Base-by-base conservation (phyloP, 2,113 vertebrate genomes). In the Oplegnathus fasciatus region DNA sequence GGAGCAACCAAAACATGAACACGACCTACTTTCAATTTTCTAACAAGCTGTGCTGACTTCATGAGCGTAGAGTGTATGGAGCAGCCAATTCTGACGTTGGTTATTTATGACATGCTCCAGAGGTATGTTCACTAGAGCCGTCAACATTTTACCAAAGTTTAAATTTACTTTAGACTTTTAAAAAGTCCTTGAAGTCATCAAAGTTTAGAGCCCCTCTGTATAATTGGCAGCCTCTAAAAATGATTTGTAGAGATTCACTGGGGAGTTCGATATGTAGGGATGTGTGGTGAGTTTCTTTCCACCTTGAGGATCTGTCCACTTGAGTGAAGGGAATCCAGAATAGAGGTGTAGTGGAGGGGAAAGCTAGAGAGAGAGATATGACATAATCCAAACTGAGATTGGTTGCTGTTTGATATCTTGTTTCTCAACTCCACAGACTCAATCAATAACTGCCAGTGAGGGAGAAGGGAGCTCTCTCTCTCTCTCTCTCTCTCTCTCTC, bases 361-460 rank as follows among this genome's bases (percentile, higher is more conserved):
- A 86, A 83, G 85, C 57, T 11, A 61, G 78, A 77, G 68, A 44
- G 82, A 87, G 70, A 86, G 85, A 90, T 88, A 87, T 89, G 89
- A 90, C 87, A 92, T 88, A 88, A 93, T 91, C 90, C 84, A 76
- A 77, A 89, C 71, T 70, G 79, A 88, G 88, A 89, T 88, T 89
- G 91, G 82, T 84, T 86, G 80, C 86, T 84, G 71, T 86, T 75
- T 85, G 89, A 93, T 93, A 93, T 86, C 91, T 92, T 87, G 82
- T 89, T 89, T 91, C 76, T 85, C 44, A 75, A 79, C 81, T 86
- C 64, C 72, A 58, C 72, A 90, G 88, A 87, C 86, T 83, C 77
- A 91, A 94, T 93, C 93, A 91, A 93, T 93, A 90, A 75, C 81
- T 69, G 75, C 82, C 85, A 84, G 84, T 70, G 72, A 87, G 71